These are phyloP conservation scores for Eidolon helvum DNA, from an alignment of 2,113 vertebrate species.

Conservation along the genomic window DNA sequence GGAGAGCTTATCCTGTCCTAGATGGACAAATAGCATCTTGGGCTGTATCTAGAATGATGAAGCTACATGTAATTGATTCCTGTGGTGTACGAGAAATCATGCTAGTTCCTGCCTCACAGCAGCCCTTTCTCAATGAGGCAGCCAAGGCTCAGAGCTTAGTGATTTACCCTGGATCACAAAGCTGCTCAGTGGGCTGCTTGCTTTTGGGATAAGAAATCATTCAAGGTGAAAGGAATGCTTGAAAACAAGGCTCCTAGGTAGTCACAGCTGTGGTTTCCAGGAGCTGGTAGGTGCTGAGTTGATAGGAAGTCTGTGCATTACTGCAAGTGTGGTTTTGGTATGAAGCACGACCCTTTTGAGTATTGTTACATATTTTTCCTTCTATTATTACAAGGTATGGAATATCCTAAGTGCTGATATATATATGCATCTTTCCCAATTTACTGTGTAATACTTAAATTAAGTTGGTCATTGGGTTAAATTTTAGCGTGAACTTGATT, in stretches of 20 bases:
- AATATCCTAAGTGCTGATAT: neutral
- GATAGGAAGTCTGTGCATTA: neutral
- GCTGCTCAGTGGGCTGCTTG: neutral
- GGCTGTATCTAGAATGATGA: neutral
- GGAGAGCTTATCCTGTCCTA: neutral
- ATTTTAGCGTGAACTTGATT: neutral
- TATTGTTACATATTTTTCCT: neutral
- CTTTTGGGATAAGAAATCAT: neutral
- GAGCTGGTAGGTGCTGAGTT: neutral
- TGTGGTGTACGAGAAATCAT: fast-evolving
- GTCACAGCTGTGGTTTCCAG: neutral
- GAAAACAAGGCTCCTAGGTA: neutral
- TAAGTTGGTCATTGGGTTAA: neutral
- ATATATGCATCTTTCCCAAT: neutral
- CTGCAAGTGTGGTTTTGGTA: neutral
- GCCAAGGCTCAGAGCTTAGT: neutral
- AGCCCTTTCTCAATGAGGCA: neutral
- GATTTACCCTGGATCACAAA: neutral
- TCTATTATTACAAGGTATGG: neutral
- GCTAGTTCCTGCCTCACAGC: neutral
- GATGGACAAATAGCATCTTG: neutral
- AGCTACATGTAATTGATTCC: too few species aligned
- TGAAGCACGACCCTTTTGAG: neutral
- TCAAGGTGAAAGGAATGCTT: neutral
- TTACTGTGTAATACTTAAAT: neutral